Base-by-base conservation (phyloP, 2,888 invertebrate genomes). In the Leptopilina drosophilae region DNA sequence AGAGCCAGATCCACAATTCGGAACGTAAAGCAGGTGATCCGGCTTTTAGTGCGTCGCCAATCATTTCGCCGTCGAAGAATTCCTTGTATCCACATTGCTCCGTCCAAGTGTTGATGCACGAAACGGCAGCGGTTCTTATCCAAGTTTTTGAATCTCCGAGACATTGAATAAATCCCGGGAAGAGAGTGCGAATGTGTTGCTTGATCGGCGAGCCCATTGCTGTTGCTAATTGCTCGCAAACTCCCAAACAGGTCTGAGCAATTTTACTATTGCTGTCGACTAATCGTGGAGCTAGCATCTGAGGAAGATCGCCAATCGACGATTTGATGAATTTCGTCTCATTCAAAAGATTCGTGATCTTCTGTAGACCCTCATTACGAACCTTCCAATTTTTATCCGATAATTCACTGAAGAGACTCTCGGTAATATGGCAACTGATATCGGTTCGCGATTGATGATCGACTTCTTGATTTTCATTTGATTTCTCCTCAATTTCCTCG, bases 341-440 rank as follows among this genome's bases (percentile, higher is more conserved):
- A 20, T 92, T 94, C 56, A 98, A 93, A 64, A 97, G 95, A 0
- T 93, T 93, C 78, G 93, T 94, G 15, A 97, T 92, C 92, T 96
- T 93, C 73, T 92, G 93, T 2, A 93, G 88, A 3, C 93, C 93
- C 86, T 93, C 93, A 82, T 93, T 93, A 65, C 93, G 92, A 84
- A 95, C 95, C 93, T 98, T 98, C 98, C 98, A 99, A 92, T 97
- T 97, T 92, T 97, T 98, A 91, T 98, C 97, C 33, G 94, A 94
- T 85, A 98, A 93, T 91, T 98, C 97, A 8, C 94, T 95, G 4
- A 98, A 92, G 0, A 98, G 92, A 0, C 95, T 92, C 85, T 97
- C 96, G 0, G 97, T 97, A 82, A 98, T 96, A 86, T 96, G 96
- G 5, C 94, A 93, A 80, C 96, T 95, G 84, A 98, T 96, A 89